Conservation (phyloP, 2,113 vertebrate genomes). For the Ondatra zibethicus region DNA sequence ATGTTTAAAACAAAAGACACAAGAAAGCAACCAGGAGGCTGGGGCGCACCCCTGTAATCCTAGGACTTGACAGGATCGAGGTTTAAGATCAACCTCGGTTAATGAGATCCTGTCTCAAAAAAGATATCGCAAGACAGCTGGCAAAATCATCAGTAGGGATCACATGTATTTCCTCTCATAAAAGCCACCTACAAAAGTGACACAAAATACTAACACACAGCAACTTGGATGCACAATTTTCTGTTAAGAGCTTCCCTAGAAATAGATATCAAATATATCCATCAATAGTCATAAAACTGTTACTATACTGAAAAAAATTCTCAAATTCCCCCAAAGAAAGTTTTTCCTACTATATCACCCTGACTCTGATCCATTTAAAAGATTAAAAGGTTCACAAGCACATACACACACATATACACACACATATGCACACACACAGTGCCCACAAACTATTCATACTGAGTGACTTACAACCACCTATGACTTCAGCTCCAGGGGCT, state of each 20-base stretch:
- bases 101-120: not conserved
- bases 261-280: slow-evolving; percentile 13
- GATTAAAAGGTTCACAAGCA: not conserved
- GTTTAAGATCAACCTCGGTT: not conserved
- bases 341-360: slow-evolving; percentile 15
- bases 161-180: not conserved
- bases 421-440: not conserved
- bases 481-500: not conserved
- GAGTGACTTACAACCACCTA: not conserved
- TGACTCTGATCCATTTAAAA: slow-evolving; percentile 7
- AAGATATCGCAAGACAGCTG: not conserved
- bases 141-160: slow-evolving; percentile 16
- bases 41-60: not conserved
- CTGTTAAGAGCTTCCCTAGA: slow-evolving; percentile 15
- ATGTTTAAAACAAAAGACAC: slow-evolving; percentile 41
- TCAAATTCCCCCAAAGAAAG: slow-evolving; percentile 1
- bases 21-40: not conserved
- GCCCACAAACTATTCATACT: not conserved
- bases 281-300: slow-evolving; percentile 19
- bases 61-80: not conserved
- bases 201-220: not conserved
- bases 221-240: slow-evolving; percentile 39
- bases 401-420: too few species aligned
- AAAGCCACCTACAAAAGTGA: not conserved
- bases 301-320: not conserved